Conservation (phyloP, 2,797 vertebrate genomes). For the Catamblyrhynchus diadema region DNA sequence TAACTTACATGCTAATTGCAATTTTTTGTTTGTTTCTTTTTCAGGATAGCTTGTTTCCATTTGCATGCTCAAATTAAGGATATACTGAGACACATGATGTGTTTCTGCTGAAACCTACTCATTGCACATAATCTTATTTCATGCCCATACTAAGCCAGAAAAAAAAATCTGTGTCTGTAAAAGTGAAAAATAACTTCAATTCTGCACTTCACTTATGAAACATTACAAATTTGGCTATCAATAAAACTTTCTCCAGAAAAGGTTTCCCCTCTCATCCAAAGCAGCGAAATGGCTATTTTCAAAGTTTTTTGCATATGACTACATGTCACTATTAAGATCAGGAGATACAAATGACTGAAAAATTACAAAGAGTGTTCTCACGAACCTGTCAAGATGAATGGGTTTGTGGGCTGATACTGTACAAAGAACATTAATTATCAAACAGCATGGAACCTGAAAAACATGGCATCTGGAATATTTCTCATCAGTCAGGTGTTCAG, state of each 20-base stretch:
- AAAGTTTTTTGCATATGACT: neutral
- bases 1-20: neutral
- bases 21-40: neutral
- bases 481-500: neutral
- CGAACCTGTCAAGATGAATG: slow-evolving; percentile 21
- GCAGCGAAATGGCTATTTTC: neutral
- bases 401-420: slow-evolving; percentile 25
- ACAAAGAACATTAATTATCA: slow-evolving; percentile 44
- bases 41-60: neutral
- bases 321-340: neutral
- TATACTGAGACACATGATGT: neutral
- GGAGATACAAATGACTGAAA: neutral
- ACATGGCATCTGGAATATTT: neutral
- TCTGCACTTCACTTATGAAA: neutral
- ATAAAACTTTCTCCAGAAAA: neutral
- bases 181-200: neutral
- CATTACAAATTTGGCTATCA: neutral
- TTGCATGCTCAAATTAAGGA: neutral
- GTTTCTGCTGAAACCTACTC: neutral
- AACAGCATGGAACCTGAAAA: neutral
- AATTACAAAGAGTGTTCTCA: neutral
- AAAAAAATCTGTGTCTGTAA: neutral
- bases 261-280: neutral
- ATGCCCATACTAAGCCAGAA: neutral
- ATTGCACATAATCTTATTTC: neutral